These are phyloP conservation scores for Phylloscopus collybita DNA, from an alignment of 2,797 vertebrate genomes.

Conservation along the genomic window DNA sequence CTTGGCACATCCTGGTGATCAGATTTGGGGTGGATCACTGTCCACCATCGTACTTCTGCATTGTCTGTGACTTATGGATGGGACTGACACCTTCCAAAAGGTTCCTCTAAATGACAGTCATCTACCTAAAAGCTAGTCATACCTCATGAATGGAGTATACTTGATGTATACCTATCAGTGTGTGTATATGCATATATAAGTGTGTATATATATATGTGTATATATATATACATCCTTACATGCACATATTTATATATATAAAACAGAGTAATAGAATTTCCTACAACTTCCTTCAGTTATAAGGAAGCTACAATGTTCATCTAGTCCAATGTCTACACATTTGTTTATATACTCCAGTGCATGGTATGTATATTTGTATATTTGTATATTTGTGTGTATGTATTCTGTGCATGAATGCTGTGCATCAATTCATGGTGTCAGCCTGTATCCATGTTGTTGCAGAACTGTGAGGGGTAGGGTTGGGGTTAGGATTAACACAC, in stretches of 20 bases:
- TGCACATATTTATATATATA: background rate
- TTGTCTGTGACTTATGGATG: background rate
- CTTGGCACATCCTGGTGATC: background rate
- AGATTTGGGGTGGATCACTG: background rate
- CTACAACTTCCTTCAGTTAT: background rate
- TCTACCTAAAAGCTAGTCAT: background rate
- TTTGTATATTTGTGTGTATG: background rate
- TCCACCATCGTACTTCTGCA: background rate
- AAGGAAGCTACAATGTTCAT: fast-evolving
- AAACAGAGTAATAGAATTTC: background rate
- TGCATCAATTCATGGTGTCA: background rate
- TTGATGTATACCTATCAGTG: background rate
- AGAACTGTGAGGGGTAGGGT: background rate
- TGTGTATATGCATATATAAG: fast-evolving
- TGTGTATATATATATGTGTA: too few species aligned
- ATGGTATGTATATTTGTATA: background rate
- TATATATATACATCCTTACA: fast-evolving
- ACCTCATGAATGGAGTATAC: background rate
- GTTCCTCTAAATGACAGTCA: background rate
- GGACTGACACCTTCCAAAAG: background rate
- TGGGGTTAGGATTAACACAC: background rate
- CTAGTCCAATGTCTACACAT: background rate
- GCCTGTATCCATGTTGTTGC: background rate
- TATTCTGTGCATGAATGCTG: background rate
- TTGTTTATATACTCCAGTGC: background rate